A percentile compares a stretch with the other conserved stretches of the same genome.
Conservation (phyloP, 2,888 invertebrate species). For the Corythucha ciliata region DNA sequence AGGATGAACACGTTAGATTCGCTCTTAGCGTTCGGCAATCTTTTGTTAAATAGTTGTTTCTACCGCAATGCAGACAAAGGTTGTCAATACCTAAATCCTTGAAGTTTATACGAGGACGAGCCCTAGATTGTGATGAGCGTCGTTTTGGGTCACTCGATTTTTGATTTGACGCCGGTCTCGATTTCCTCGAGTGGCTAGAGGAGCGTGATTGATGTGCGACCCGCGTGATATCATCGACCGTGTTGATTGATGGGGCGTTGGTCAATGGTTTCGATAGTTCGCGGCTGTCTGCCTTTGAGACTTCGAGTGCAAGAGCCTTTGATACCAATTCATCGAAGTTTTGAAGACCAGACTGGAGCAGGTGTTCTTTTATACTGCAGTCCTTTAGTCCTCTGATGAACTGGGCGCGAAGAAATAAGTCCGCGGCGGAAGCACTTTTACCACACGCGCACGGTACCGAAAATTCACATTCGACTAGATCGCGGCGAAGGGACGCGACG, state of each 20-base stretch:
- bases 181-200: too few species aligned
- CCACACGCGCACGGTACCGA: background rate
- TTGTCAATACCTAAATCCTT: constrained; percentile 14
- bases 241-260: too few species aligned
- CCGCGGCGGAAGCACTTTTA: background rate
- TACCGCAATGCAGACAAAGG: constrained; percentile 17
- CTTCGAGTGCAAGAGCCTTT: too few species aligned
- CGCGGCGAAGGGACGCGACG: background rate
- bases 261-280: too few species aligned
- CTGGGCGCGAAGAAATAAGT: constrained; percentile 6
- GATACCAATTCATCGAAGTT: too few species aligned
- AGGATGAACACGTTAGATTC: constrained; percentile 10
- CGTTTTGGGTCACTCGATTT: too few species aligned
- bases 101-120: background rate
- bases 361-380: background rate
- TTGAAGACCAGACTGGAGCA: constrained; percentile 5
- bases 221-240: too few species aligned
- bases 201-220: too few species aligned
- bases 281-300: too few species aligned
- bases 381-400: constrained; percentile 7
- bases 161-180: too few species aligned
- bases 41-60: constrained; percentile 15
- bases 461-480: constrained; percentile 4
- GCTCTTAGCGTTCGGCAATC: constrained; percentile 11
- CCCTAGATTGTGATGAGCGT: too few species aligned